A percentile compares a stretch with the other conserved stretches of the same genome.
Evolutionary conservation across 2,113 vertebrate genomes (phyloP).

Genomic region (Pyrgilauda ruficollis): DNA sequence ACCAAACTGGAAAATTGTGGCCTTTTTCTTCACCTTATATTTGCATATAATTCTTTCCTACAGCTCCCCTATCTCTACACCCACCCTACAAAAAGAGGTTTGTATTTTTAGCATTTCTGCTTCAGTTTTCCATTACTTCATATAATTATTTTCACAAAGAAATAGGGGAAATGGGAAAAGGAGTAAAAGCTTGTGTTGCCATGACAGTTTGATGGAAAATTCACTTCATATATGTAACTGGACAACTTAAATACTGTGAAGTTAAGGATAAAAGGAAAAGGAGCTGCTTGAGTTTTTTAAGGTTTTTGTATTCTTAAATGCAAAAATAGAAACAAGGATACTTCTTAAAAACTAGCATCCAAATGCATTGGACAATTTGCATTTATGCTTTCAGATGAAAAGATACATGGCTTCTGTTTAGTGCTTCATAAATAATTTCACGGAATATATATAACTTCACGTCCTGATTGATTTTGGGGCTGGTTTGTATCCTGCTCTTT

Average conservation of each 20-base stretch:
- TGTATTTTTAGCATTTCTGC: not conserved
- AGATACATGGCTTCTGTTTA: not conserved
- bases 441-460: not conserved
- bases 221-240: not conserved
- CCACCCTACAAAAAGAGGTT: not conserved
- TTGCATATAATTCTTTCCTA: not conserved
- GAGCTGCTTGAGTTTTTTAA: not conserved
- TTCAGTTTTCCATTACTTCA: not conserved
- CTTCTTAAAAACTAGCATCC: not conserved
- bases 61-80: not conserved
- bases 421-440: not conserved
- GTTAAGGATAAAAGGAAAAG: not conserved
- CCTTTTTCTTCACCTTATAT: not conserved
- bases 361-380: not conserved
- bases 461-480: not conserved
- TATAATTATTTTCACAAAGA: not conserved
- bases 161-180: not conserved
- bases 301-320: not conserved
- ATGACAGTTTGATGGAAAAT: not conserved
- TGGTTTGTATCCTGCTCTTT: not conserved
- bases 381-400: not conserved
- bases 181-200: not conserved
- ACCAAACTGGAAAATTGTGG: not conserved
- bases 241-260: not conserved
- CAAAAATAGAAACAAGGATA: not conserved